Percentiles rank a stretch among this genome's conserved stretches.
phyloP scores from a whole-genome alignment of 2,797 vertebrate species.

The Morelia viridis region DNA sequence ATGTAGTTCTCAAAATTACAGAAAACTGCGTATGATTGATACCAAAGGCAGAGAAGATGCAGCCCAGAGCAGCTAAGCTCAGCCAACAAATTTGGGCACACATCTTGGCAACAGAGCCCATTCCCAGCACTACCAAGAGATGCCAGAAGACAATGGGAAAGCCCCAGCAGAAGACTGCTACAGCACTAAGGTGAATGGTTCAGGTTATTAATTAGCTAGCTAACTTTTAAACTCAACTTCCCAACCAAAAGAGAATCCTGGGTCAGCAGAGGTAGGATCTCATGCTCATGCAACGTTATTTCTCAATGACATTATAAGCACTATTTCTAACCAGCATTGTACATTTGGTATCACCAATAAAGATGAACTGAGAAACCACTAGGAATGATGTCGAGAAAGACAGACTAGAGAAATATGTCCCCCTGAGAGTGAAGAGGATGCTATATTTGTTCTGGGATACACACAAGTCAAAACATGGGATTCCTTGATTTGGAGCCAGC shows the following conservation, averaged over 20 bases:
- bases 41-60: neutral
- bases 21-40: too few species aligned
- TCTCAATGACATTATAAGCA: neutral
- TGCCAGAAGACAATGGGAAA: neutral
- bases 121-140: neutral
- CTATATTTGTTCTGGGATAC: conserved; percentile 68
- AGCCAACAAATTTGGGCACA: neutral
- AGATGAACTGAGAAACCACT: neutral
- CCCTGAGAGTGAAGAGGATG: conserved; percentile 57
- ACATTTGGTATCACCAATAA: neutral
- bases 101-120: neutral
- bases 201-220: neutral
- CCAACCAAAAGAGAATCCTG: neutral
- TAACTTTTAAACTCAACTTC: neutral
- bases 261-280: neutral
- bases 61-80: neutral
- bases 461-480: conserved; percentile 71
- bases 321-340: neutral
- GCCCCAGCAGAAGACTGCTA: neutral
- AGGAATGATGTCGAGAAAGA: neutral
- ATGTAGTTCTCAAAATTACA: neutral
- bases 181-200: neutral
- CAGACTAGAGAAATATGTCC: conserved; percentile 52
- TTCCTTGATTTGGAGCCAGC: conserved; percentile 69
- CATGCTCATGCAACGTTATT: neutral